These are phyloP conservation scores for Puntigrus tetrazona DNA, from an alignment of 2,113 vertebrate species.

Conservation along the genomic window DNA sequence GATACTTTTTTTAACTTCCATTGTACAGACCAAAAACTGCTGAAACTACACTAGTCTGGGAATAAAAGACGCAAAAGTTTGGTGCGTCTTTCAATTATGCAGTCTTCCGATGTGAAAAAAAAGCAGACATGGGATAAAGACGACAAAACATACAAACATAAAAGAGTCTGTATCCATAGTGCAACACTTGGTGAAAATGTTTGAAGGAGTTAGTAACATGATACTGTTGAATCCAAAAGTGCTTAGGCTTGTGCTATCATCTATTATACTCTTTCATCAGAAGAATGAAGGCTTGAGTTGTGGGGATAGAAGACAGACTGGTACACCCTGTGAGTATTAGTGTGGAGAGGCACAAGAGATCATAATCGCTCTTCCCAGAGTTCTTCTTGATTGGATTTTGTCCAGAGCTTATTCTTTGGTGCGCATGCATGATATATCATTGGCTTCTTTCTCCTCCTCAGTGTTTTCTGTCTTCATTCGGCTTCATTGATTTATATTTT, in stretches of 20 bases:
- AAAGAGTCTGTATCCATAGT: neutral
- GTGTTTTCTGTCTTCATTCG: constrained; percentile 56
- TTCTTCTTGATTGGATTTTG: constrained; percentile 33
- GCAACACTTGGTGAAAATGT: neutral
- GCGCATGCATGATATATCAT: constrained; percentile 47
- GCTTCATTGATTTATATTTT: constrained; percentile 64
- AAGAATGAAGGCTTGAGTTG: constrained; percentile 1
- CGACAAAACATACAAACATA: neutral
- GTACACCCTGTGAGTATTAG: constrained; percentile 22
- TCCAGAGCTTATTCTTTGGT: constrained; percentile 31
- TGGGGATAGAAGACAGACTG: constrained; percentile 5
- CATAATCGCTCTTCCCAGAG: constrained; percentile 16
- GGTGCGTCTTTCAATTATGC: neutral
- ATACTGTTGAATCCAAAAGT: constrained; percentile 5
- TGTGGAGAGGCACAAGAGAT: constrained; percentile 25
- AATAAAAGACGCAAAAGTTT: neutral
- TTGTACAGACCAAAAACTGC: neutral
- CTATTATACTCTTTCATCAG: constrained; percentile 2
- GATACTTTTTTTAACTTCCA: too few species aligned
- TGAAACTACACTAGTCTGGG: neutral
- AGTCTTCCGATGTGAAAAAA: neutral
- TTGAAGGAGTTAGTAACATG: neutral
- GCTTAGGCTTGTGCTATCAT: neutral
- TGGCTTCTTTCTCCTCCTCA: constrained; percentile 47
- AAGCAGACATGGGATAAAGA: neutral